Base-by-base conservation (phyloP, 2,888 invertebrate species). In the Odontocolon sp. region DNA sequence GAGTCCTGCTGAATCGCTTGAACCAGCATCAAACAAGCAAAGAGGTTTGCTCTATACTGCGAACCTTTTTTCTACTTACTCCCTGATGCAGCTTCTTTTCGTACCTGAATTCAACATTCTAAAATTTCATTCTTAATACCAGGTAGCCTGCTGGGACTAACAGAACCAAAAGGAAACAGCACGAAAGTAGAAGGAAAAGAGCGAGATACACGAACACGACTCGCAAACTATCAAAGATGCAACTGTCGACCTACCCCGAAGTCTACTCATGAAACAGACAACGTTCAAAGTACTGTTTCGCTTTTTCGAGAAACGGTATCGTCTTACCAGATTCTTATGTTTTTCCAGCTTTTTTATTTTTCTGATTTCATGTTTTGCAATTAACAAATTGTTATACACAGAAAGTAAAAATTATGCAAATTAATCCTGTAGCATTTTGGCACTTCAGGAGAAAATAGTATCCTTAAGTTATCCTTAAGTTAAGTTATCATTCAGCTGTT, bases 41-140 rank as follows among this genome's bases (percentile, higher is more conserved):
- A n/a, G n/a, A 59, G 47, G 23, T 38, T 54, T 69, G 28, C 61
- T 33, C 47, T 23, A 16, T 26, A 8, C 31, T 14, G 5, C 6
- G 18, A 45, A 36, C 38, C 42, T n/a, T 38, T 33, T 57, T 47
- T 33, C 16, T 23, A 8, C 33, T 45, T 61, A 16, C 21, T 6
- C n/a, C 9, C 63, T n/a, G n/a, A n/a, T 38, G n/a, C 11, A 8
- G 14, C 40, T 16, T 40, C 40, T 16, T 40, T 26, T 26, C 26
- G 11, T 21, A 26, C 26, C 0, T n/a, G 80, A 83, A 81, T 82
- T 82, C 77, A 76, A 79, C 81, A 81, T 85, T 83, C 84, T 80
- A 79, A 84, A 86, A 85, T 84, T 85, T 85, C 84, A 83, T 86
- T 86, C 83, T 86, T 85, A 80, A 80, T 79, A 79, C 42, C 36